These are phyloP conservation scores for Pelochelys cantorii DNA, from an alignment of 2,797 vertebrate genomes.

Conservation along the genomic window DNA sequence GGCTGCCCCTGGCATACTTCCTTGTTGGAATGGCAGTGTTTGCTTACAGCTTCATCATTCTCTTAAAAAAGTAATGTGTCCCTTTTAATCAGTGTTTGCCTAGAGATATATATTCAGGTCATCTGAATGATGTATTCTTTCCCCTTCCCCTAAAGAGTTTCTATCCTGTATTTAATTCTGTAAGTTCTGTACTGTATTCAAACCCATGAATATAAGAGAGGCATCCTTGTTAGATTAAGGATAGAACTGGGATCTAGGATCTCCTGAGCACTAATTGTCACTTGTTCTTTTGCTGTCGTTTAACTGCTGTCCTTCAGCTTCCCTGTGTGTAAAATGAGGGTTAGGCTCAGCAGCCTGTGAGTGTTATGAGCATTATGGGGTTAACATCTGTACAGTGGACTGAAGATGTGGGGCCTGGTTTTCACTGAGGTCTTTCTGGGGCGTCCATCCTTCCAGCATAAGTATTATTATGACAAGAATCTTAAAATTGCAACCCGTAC, in stretches of 20 bases:
- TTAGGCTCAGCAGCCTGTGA: background rate
- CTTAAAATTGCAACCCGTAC: background rate
- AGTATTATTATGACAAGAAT: background rate
- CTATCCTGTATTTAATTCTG: background rate
- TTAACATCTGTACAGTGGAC: background rate
- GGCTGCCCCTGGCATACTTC: conserved; percentile 95
- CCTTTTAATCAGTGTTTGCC: background rate
- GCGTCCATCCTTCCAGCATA: background rate
- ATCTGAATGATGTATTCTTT: background rate
- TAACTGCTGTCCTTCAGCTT: background rate
- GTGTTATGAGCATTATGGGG: background rate
- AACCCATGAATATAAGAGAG: background rate
- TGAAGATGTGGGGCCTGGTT: fast-evolving
- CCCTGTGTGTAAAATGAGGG: background rate
- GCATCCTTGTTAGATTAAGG: background rate
- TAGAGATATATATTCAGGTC: background rate
- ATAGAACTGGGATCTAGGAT: background rate
- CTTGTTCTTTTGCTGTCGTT: background rate
- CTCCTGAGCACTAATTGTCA: background rate
- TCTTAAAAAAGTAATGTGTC: conserved; percentile 91
- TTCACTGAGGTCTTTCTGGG: fast-evolving
- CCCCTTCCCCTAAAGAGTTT: background rate
- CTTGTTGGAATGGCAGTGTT: conserved; percentile 98
- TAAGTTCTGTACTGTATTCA: background rate
- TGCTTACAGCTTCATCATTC: conserved; percentile 97